Evolutionary conservation across 2,113 vertebrate genomes (phyloP).

Genomic region (Emydura subglobosa): DNA sequence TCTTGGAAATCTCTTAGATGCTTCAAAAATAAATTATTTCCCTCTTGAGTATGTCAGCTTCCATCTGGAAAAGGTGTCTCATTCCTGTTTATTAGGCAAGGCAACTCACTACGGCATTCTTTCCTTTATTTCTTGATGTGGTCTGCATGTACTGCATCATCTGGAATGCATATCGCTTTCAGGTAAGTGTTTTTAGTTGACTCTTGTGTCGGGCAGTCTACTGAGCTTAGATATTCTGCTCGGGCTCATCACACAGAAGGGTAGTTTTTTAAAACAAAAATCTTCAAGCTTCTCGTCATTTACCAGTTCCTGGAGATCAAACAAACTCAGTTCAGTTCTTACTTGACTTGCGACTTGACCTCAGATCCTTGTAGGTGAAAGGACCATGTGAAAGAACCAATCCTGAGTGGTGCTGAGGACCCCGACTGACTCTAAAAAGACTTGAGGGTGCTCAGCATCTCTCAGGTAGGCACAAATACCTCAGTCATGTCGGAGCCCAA

Average conservation of each 20-base stretch:
- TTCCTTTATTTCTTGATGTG: slow-evolving; percentile 33
- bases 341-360: background rate
- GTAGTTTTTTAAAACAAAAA: background rate
- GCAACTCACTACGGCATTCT: background rate
- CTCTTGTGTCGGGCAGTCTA: background rate
- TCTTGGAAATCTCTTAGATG: background rate
- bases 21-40: background rate
- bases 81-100: background rate
- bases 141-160: background rate
- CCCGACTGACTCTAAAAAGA: background rate
- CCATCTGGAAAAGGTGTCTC: background rate
- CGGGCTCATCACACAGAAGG: background rate
- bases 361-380: background rate
- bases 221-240: background rate
- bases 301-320: background rate
- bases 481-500: background rate
- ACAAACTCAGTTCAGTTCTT: background rate
- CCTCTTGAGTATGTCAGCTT: background rate
- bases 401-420: background rate
- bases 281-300: background rate
- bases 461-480: background rate
- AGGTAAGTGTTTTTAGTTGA: background rate
- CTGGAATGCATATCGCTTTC: background rate
- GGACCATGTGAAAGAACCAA: background rate
- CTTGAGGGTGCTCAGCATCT: background rate